Evolutionary conservation across 2,797 vertebrate species (phyloP).

Genomic region (Odontamblyopus lacepedii): DNA sequence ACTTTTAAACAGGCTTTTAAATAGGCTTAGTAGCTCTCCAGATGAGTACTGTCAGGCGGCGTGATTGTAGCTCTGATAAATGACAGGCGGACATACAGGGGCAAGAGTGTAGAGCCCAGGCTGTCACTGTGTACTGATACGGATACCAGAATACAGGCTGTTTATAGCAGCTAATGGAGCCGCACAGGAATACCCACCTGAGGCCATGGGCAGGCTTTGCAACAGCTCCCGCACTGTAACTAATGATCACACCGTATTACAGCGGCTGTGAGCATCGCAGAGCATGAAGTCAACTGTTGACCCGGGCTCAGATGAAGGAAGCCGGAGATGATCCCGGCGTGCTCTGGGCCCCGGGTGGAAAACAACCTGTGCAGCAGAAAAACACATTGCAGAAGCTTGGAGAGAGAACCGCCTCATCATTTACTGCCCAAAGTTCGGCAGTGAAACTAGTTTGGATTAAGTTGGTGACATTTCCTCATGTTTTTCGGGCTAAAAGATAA

Average conservation of each 20-base stretch:
- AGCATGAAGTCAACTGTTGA: slow-evolving; percentile 17
- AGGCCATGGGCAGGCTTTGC: slow-evolving; percentile 8
- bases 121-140: slow-evolving; percentile 1
- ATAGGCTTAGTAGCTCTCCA: slow-evolving; percentile 53
- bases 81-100: slow-evolving; percentile 10
- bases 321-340: slow-evolving; percentile 4
- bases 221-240: slow-evolving; percentile 8
- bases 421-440: background rate
- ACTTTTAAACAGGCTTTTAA: slow-evolving; percentile 51
- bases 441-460: slow-evolving; percentile 7
- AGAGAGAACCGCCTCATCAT: slow-evolving; percentile 3
- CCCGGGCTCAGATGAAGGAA: slow-evolving; percentile 14
- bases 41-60: slow-evolving; percentile 47
- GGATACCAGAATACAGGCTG: slow-evolving; percentile 3
- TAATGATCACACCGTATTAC: slow-evolving; percentile 18
- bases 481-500: background rate
- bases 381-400: slow-evolving; percentile 7
- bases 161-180: slow-evolving; percentile 10
- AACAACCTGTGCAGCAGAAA: slow-evolving; percentile 12
- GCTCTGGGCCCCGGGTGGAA: slow-evolving; percentile 7
- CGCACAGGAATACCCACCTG: background rate
- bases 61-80: slow-evolving; percentile 30
- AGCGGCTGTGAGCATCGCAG: slow-evolving; percentile 6
- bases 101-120: background rate
- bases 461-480: slow-evolving; percentile 3